These are phyloP conservation scores for Eristalis arbustorum DNA, from an alignment of 2,888 invertebrate genomes.

Conservation along the genomic window DNA sequence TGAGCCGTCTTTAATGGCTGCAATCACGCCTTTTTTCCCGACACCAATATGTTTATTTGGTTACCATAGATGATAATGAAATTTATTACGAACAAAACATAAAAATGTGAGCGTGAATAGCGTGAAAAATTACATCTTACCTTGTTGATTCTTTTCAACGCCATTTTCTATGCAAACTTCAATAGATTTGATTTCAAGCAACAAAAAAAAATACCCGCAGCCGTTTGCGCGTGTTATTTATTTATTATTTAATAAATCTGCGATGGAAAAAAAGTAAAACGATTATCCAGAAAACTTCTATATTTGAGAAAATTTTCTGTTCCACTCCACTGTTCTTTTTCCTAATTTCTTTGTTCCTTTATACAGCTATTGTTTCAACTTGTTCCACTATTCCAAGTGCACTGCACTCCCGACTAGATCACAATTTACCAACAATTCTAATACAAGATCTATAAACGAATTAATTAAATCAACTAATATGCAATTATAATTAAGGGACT, in stretches of 20 bases:
- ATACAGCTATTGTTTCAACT: constrained; percentile 52
- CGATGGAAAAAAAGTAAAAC: constrained; percentile 56
- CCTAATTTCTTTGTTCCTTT: constrained; percentile 62
- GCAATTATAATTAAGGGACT: background rate
- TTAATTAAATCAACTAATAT: constrained; percentile 15
- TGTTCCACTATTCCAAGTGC: constrained; percentile 59
- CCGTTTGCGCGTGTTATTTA: constrained; percentile 32
- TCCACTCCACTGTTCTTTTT: constrained; percentile 62
- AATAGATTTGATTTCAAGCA: constrained; percentile 47
- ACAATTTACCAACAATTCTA: constrained; percentile 41
- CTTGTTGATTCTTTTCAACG: constrained; percentile 99
- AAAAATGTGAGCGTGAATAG: constrained; percentile 56
- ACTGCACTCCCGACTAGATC: constrained; percentile 55
- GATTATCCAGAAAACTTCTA: constrained; percentile 63
- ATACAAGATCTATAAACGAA: constrained; percentile 4
- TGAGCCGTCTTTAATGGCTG: constrained; percentile 46
- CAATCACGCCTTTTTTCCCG: constrained; percentile 63
- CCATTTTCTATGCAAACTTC: constrained; percentile 84
- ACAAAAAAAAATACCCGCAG: constrained; percentile 54
- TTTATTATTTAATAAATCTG: constrained; percentile 60
- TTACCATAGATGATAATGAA: constrained; percentile 49
- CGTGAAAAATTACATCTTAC: constrained; percentile 73
- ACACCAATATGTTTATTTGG: constrained; percentile 48
- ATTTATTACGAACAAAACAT: constrained; percentile 58
- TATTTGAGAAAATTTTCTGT: constrained; percentile 68